Base-by-base conservation (phyloP, 2,797 vertebrate genomes). In the Gadopsis bispinosus region DNA sequence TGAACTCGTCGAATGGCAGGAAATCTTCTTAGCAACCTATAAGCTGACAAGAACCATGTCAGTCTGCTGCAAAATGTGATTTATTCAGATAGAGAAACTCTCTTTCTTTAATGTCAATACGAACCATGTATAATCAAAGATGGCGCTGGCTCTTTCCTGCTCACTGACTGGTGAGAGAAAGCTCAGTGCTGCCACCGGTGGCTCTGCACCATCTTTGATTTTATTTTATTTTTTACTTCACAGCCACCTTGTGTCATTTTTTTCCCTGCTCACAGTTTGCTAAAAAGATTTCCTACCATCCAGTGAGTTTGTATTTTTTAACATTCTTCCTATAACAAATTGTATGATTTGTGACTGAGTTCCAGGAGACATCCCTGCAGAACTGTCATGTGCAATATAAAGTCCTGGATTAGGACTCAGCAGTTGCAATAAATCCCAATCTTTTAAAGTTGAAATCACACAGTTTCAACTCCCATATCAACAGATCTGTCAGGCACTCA, bases 301-400 rank as follows among this genome's bases (percentile, higher is more conserved):
- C 31, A 29, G 72, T 43, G 20, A 35, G 17, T 75, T 45, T 67
- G 2, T 56, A 14, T 47, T 62, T 43, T 43, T 29, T 48, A 31
- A 29, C n/a, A 55, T 54, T 62, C 35, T 60, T 56, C 13, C 31
- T 39, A 63, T 45, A 11, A 29, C 37, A 55, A 31, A 22, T 50
- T 50, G 64, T 62, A 61, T 55, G n/a, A 77, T 55, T n/a, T 50
- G 48, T 69, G 29, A 37, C 37, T 61, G 39, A 43, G 8, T 22
- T 37, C 0, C 31, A 29, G 29, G 37, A n/a, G 35, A 29, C 48
- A 7, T 43, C 37, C 4, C 19, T 62, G 50, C 1, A 47, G 1
- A 17, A 51, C 33, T 0, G 10, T 37, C 4, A n/a, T 35, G 35
- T 47, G 19, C 4, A 22, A 6, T 29, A 13, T 31, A 29, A 8